Base-by-base conservation (phyloP, 2,888 invertebrate genomes). In the Teinopalpus imperialis region DNA sequence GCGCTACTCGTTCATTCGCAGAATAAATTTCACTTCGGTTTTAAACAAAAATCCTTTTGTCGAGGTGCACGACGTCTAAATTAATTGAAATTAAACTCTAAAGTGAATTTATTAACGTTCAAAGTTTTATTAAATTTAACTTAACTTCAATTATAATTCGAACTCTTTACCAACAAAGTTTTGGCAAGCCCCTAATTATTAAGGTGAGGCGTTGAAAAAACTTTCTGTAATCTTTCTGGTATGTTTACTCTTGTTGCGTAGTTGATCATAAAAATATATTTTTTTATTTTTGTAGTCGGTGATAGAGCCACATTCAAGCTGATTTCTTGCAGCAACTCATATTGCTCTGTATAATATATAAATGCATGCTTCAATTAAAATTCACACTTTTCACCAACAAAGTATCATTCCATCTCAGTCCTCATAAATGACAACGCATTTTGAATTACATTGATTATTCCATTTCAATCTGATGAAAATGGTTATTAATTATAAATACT, bases 111-210 rank as follows among this genome's bases (percentile, higher is more conserved):
- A 46, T 46, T 46, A 46, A 46, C 27, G 35, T 13, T 29, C 45
- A 21, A 46, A 46, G 34, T 46, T 46, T 46, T 46, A 40, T 46
- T 46, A 40, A 46, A 40, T 46, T 45, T 27, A 21, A 40, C 45
- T 40, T 34, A n/a, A 27, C 34, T 39, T 18, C 40, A 34, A 39
- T 44, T 44, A 39, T 39, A 18, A 40, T 35, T 35, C 34, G 16
- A 40, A 46, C 34, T 46, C 29, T 32, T 20, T 12, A 26, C 29
- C 29, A 37, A 36, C 40, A 40, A 41, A 32, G 23, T 41, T 30
- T 1, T n/a, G 8, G 13, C 26, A n/a, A 12, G 13, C 3, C 23
- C 21, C 9, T 40, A 34, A 34, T 43, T 34, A 21, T 34, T 43
- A 12, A n/a, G n/a, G n/a, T 44, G 6, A n/a, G 18, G 24, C n/a